These are phyloP conservation scores for Theretra japonica DNA, from an alignment of 2,888 invertebrate genomes.

Conservation along the genomic window DNA sequence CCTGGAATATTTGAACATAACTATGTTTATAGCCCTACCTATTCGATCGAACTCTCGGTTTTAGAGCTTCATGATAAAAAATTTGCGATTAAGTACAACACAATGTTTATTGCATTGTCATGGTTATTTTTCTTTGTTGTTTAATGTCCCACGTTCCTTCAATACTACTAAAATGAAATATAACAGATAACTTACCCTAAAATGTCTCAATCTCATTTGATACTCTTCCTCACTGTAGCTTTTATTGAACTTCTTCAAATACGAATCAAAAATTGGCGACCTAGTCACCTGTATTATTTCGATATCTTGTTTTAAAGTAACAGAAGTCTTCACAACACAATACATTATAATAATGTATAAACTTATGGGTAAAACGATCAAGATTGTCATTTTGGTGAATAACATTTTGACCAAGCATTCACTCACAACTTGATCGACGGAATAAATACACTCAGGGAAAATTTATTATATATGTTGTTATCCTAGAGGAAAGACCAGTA, in stretches of 20 bases:
- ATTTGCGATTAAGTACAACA: too few relatives aligned
- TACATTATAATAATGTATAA: neutral
- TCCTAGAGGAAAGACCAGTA: neutral
- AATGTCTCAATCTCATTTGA: conserved; percentile 44
- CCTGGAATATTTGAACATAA: conserved; percentile 42
- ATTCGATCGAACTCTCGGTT: too few relatives aligned
- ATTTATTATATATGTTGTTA: neutral
- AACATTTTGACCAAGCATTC: neutral
- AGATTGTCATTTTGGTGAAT: neutral
- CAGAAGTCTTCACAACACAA: neutral
- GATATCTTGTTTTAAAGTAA: neutral
- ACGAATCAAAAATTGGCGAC: conserved; percentile 38
- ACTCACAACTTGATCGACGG: neutral
- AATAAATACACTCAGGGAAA: neutral
- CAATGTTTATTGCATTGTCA: too few relatives aligned
- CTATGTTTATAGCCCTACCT: neutral
- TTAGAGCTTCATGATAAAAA: too few relatives aligned
- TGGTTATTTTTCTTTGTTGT: too few relatives aligned
- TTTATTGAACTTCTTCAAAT: conserved; percentile 49
- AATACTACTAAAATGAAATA: neutral
- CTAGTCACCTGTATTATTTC: neutral
- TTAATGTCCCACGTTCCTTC: too few relatives aligned
- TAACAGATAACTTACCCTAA: conserved; percentile 48
- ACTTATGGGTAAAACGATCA: neutral
- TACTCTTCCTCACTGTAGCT: conserved; percentile 44